phyloP scores from a whole-genome alignment of 1,140 invertebrate species.

The Meloidogyne floridensis region DNA sequence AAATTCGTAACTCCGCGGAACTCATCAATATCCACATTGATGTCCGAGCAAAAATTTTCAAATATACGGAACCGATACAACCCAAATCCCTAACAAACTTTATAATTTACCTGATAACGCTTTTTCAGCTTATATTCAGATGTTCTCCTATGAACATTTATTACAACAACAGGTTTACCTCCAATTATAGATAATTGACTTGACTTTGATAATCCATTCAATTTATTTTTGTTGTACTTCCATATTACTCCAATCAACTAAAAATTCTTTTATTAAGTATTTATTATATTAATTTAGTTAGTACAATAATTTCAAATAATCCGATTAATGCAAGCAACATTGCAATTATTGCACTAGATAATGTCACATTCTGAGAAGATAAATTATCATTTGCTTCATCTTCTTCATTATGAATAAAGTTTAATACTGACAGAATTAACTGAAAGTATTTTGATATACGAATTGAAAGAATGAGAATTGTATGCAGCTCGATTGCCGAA shows the following conservation, averaged over 20 bases:
- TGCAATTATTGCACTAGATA: not conserved
- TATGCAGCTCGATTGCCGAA: too few species aligned
- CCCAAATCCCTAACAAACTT: not conserved
- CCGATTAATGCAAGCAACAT: not conserved
- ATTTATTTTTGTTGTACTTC: not conserved
- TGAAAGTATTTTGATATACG: not conserved
- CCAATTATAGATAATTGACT: not conserved
- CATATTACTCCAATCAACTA: not conserved
- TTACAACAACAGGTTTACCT: not conserved
- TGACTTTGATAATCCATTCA: not conserved
- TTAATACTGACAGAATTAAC: not conserved
- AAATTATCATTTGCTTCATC: not conserved
- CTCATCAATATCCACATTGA: too few species aligned
- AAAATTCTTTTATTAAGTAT: not conserved
- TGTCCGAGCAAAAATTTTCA: too few species aligned
- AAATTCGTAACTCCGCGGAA: too few species aligned
- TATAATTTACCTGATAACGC: not conserved
- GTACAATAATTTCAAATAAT: slow-evolving; percentile 5
- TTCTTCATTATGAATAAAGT: not conserved
- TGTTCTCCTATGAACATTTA: not conserved
- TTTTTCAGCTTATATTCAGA: slow-evolving; percentile 7
- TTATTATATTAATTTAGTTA: not conserved
- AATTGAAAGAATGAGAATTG: not conserved
- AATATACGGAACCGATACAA: too few species aligned
- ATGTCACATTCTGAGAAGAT: not conserved